A percentile compares a stretch with the other conserved stretches of the same genome.
These are phyloP conservation scores for Misgurnus anguillicaudatus DNA, from an alignment of 2,113 vertebrate genomes.

Conservation along the genomic window DNA sequence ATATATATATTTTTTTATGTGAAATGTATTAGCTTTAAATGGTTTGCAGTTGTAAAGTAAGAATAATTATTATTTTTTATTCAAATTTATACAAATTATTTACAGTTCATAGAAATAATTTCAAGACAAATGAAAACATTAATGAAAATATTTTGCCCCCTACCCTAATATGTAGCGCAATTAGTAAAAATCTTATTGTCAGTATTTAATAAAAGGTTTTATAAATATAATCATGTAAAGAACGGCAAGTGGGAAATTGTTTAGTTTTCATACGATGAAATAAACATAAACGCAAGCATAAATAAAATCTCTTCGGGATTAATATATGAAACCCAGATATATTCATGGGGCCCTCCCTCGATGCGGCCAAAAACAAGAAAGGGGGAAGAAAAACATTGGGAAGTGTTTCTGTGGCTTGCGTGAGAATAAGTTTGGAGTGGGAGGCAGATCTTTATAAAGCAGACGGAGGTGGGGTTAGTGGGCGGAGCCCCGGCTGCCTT, in stretches of 20 bases:
- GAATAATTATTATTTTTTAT: no score
- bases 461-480: slow-evolving; percentile 80
- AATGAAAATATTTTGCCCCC: no score
- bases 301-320: neutral
- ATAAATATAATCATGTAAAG: neutral
- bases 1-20: no score
- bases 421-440: slow-evolving; percentile 74
- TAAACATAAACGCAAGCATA: neutral
- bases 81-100: no score
- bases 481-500: slow-evolving; percentile 84
- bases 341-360: neutral
- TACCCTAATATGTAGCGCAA: no score
- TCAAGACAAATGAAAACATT: no score
- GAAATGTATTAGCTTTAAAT: no score
- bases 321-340: slow-evolving; percentile 11
- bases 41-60: no score
- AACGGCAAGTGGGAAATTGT: neutral
- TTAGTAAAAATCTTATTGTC: no score
- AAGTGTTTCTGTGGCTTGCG: slow-evolving; percentile 66
- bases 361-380: slow-evolving; percentile 39
- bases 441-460: slow-evolving; percentile 82
- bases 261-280: neutral
- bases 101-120: no score
- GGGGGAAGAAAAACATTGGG: slow-evolving; percentile 42
- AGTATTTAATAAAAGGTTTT: neutral